These are phyloP conservation scores for Ispidina picta DNA, from an alignment of 2,797 vertebrate genomes.

Conservation along the genomic window DNA sequence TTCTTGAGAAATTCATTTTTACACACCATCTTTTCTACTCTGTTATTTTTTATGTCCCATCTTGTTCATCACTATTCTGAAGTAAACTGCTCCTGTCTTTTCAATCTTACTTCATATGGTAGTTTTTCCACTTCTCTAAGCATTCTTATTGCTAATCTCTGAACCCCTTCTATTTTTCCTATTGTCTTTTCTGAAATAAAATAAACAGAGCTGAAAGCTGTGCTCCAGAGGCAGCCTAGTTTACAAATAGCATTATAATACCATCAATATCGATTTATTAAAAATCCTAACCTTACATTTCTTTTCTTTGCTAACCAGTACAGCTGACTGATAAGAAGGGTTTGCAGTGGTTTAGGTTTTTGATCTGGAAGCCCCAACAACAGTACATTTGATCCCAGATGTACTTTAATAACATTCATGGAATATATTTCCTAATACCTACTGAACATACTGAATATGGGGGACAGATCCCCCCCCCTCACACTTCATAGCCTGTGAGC, in stretches of 20 bases:
- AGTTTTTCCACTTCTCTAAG: slow-evolving; percentile 49
- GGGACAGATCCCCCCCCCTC: background rate
- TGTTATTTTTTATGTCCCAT: slow-evolving; percentile 33
- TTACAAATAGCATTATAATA: slow-evolving; percentile 27
- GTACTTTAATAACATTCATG: background rate
- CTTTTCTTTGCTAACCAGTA: background rate
- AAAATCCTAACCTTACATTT: background rate
- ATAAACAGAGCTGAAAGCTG: slow-evolving; percentile 27
- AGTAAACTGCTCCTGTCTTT: slow-evolving; percentile 59
- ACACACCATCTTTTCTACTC: background rate
- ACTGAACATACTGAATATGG: background rate
- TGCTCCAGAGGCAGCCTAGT: background rate
- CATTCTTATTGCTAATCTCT: slow-evolving; percentile 38
- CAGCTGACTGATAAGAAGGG: background rate
- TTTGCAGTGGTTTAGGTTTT: background rate
- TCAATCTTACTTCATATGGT: slow-evolving; percentile 45
- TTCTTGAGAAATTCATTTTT: slow-evolving; percentile 15
- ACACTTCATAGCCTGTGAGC: background rate
- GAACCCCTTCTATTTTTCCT: background rate
- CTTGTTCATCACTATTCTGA: slow-evolving; percentile 33
- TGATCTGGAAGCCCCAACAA: background rate
- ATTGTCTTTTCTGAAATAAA: background rate
- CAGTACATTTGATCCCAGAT: background rate
- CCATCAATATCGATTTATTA: slow-evolving; percentile 39
- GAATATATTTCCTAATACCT: background rate